A percentile compares a stretch with the other conserved stretches of the same genome.
Conservation (phyloP, 2,797 vertebrate genomes). For the Toxotes lorentzi region DNA sequence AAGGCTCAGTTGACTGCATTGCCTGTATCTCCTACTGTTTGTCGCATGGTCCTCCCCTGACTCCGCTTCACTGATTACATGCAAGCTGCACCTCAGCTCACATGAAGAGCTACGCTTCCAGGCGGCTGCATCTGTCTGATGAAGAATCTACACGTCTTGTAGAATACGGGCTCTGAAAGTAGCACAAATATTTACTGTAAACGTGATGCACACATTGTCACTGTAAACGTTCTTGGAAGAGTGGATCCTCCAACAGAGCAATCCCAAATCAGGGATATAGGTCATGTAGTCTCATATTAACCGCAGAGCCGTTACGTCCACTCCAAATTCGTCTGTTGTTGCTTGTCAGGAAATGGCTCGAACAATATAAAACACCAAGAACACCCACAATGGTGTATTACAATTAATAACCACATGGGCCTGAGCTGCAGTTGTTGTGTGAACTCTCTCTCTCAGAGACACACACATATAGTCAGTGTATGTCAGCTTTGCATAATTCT, state of each 20-base stretch:
- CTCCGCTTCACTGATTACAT: slow-evolving; percentile 23
- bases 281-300: slow-evolving; percentile 5
- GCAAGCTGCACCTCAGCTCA: not conserved
- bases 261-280: not conserved
- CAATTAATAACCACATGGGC: slow-evolving; percentile 13
- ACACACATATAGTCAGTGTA: not conserved
- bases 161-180: too few relatives aligned
- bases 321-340: too few relatives aligned
- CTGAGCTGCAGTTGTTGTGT: not conserved
- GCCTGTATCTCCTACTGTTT: slow-evolving; percentile 15
- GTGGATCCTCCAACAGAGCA: not conserved
- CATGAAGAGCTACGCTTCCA: not conserved
- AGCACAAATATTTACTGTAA: too few relatives aligned
- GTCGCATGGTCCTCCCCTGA: slow-evolving; percentile 30
- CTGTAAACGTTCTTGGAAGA: not conserved
- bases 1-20: not conserved
- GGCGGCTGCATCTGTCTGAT: not conserved
- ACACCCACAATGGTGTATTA: not conserved
- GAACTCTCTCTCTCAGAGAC: too few relatives aligned
- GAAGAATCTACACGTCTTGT: too few relatives aligned
- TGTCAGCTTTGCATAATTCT: slow-evolving; percentile 15
- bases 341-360: too few relatives aligned
- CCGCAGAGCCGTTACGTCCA: too few relatives aligned
- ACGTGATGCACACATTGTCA: not conserved
- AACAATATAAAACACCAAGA: too few relatives aligned